These are phyloP conservation scores for Cyphomyrus plagiostoma DNA, from an alignment of 2,113 vertebrate species.

Conservation along the genomic window DNA sequence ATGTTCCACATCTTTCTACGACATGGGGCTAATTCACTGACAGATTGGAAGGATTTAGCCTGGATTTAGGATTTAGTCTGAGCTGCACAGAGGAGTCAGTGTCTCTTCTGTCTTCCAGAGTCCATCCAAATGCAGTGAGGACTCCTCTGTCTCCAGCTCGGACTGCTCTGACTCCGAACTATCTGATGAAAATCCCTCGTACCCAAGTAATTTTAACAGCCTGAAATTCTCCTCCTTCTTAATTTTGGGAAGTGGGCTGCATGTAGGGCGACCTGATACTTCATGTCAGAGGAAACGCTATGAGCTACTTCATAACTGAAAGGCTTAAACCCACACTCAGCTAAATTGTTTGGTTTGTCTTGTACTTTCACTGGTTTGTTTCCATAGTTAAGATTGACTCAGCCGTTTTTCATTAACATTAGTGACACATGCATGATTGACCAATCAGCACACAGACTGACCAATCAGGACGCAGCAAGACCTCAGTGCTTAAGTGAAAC, in stretches of 20 bases:
- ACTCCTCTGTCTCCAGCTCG: slow-evolving; percentile 26
- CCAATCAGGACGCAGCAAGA: background rate
- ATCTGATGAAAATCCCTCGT: slow-evolving; percentile 20
- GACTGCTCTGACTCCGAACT: slow-evolving; percentile 32
- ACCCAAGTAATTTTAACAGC: slow-evolving; percentile 27
- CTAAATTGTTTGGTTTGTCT: background rate
- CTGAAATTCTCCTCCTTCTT: background rate
- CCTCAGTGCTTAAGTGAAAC: background rate
- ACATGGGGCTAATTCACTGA: background rate
- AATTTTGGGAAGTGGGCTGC: background rate
- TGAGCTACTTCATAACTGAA: background rate
- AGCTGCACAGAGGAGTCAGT: background rate
- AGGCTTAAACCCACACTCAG: background rate
- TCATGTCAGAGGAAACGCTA: background rate
- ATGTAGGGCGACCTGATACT: background rate
- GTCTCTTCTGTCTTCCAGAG: slow-evolving; percentile 21
- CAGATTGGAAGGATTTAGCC: background rate
- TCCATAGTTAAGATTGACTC: background rate
- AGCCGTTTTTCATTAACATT: background rate
- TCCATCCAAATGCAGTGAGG: slow-evolving; percentile 33
- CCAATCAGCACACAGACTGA: too few species aligned
- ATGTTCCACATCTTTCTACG: background rate
- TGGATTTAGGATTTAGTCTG: background rate
- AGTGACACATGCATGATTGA: background rate
- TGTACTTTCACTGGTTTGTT: background rate